Evolutionary conservation across 2,113 vertebrate genomes (phyloP).

Genomic region (Antechinus flavipes): DNA sequence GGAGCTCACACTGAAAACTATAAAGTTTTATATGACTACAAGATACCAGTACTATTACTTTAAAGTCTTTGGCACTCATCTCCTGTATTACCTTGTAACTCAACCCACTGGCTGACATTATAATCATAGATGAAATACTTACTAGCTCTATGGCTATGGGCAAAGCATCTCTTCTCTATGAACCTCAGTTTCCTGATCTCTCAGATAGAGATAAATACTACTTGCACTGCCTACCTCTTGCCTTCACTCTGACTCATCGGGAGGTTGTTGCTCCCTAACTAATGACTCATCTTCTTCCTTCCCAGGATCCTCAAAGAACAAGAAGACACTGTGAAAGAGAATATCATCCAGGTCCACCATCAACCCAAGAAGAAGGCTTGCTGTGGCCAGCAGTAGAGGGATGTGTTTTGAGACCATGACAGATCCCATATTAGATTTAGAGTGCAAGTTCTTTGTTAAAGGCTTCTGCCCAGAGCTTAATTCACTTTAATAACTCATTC

Average conservation of each 20-base stretch:
- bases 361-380: constrained; percentile 89
- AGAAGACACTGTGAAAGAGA: constrained; percentile 90
- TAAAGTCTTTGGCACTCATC: not conserved
- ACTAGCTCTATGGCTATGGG: not conserved
- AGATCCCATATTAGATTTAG: not conserved
- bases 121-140: not conserved
- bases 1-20: not conserved
- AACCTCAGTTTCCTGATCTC: not conserved
- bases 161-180: not conserved
- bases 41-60: not conserved
- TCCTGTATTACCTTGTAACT: not conserved
- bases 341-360: constrained; percentile 85
- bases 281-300: not conserved
- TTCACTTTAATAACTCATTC: not conserved
- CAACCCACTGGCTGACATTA: not conserved
- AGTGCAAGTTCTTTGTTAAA: not conserved
- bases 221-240: not conserved
- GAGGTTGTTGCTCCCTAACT: not conserved
- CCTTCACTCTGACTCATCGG: not conserved
- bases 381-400: constrained; percentile 84
- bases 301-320: constrained; percentile 91
- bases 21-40: not conserved
- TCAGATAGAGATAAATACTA: not conserved
- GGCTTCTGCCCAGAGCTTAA: not conserved
- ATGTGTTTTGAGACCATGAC: not conserved